Evolutionary conservation across 2,113 vertebrate genomes (phyloP), one percentile per base, ranked within the genome.

Genomic region (Columba livia): DNA sequence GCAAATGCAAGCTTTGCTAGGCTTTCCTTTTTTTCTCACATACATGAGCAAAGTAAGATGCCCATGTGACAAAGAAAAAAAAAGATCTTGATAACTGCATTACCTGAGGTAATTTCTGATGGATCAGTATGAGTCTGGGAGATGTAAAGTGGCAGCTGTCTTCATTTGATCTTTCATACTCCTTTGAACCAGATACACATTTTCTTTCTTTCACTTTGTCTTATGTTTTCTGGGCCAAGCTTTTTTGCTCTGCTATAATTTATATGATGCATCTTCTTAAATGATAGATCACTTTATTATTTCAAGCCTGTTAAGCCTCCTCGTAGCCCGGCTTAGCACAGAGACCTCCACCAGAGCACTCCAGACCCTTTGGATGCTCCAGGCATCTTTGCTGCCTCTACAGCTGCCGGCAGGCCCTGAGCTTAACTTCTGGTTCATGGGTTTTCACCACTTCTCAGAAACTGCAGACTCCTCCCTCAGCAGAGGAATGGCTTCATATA

Each of bases 261-360:
- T 14, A 78, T 95, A 71, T 20, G 44, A 79, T 69, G 50, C 32
- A 56, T 86, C 64, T 93, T 91, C 56, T 91, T 70, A 96, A 61
- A 56, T 3, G 71, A 85, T 79, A 93, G 62, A 26, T 93, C 57
- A 71, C 85, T 95, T 88, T 28, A 82, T 95, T 70, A 77, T 89
- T 90, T 89, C 86, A 66, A 74, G 69, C 40, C 90, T 62, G 48
- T 65, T 92, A 79, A 94, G 29, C 23, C n/a, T 90, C 40, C 71
- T 75, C 1, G 4, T 65, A 53, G 47, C 32, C 61, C 8, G 9
- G 31, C 50, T 53, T 1, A 1, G 54, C 4, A 2, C 48, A 25
- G 75, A 80, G 62, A 92, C 28, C 42, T 65, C 15, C 0, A 4
- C 18, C 3, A 8, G 19, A 74, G 74, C 2, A 2, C 64, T 79